Evolutionary conservation across 2,888 invertebrate genomes (phyloP).

Genomic region (Tipula helvola): DNA sequence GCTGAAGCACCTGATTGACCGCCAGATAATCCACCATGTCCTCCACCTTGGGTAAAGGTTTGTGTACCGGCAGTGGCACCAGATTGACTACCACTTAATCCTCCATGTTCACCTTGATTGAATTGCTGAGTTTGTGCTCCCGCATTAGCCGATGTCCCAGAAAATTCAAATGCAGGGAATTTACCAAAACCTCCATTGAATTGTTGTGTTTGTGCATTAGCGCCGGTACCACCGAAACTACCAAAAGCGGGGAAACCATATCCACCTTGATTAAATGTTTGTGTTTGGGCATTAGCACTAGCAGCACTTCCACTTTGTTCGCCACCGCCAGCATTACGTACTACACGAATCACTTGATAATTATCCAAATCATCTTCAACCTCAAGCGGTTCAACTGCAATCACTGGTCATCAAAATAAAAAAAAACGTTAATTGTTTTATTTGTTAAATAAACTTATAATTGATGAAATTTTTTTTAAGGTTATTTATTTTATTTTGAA

Average conservation of each 20-base stretch:
- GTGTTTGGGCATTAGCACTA: background rate
- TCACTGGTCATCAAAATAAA: background rate
- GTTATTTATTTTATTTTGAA: background rate
- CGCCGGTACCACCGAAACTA: background rate
- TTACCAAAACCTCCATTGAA: background rate
- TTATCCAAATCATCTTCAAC: background rate
- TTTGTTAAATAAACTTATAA: background rate
- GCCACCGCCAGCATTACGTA: background rate
- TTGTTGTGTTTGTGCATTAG: background rate
- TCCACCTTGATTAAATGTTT: slow-evolving; percentile 9
- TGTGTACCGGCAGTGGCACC: background rate
- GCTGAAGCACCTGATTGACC: background rate
- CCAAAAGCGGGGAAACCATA: background rate
- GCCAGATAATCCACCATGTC: background rate
- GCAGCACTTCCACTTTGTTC: background rate
- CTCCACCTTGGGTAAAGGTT: background rate
- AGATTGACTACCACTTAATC: background rate
- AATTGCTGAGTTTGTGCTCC: background rate
- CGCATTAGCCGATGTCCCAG: background rate
- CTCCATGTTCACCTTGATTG: background rate
- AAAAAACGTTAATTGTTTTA: no score
- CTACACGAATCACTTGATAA: background rate
- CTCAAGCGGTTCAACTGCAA: background rate
- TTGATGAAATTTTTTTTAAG: background rate
- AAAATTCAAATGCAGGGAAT: background rate